A percentile compares a stretch with the other conserved stretches of the same genome.
These are phyloP conservation scores for Xenopus borealis DNA, from an alignment of 2,113 vertebrate species.

Conservation along the genomic window DNA sequence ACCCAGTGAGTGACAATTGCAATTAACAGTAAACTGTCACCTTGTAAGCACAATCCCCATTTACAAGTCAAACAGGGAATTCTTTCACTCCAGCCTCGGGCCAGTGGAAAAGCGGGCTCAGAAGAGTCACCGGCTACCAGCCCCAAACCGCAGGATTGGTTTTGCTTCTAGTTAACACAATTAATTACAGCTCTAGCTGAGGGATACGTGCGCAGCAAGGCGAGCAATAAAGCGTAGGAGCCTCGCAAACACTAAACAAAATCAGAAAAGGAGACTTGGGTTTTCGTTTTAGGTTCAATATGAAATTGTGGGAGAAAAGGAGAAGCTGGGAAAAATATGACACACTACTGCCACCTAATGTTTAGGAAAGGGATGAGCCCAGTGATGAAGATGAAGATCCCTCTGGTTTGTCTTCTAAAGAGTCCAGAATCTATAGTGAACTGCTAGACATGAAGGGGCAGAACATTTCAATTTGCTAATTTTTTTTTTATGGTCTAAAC, in stretches of 20 bases:
- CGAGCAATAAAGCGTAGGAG: background rate
- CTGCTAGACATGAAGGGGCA: too few species aligned
- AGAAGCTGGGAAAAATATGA: conserved; percentile 64
- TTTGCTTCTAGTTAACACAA: conserved; percentile 41
- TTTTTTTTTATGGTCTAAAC: too few species aligned
- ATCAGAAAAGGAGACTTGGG: background rate
- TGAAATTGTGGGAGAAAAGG: conserved; percentile 34
- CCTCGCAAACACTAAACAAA: background rate
- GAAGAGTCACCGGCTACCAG: background rate
- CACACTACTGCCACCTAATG: conserved; percentile 90
- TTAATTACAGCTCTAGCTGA: conserved; percentile 1
- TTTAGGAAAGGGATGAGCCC: background rate
- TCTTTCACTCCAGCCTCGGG: conserved; percentile 25
- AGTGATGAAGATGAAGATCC: too few species aligned
- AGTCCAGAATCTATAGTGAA: too few species aligned
- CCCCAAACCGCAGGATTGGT: conserved; percentile 27
- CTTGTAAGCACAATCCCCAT: conserved; percentile 37
- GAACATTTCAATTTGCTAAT: too few species aligned
- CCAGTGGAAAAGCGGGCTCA: conserved; percentile 30
- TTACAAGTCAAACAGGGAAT: conserved; percentile 24
- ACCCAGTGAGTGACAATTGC: conserved; percentile 40
- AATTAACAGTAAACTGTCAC: conserved; percentile 47
- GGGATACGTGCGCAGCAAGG: background rate
- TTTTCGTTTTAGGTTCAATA: conserved; percentile 20
- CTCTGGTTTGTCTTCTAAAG: too few species aligned